Evolutionary conservation across 2,113 vertebrate genomes (phyloP).

Genomic region (Ailurus styani): DNA sequence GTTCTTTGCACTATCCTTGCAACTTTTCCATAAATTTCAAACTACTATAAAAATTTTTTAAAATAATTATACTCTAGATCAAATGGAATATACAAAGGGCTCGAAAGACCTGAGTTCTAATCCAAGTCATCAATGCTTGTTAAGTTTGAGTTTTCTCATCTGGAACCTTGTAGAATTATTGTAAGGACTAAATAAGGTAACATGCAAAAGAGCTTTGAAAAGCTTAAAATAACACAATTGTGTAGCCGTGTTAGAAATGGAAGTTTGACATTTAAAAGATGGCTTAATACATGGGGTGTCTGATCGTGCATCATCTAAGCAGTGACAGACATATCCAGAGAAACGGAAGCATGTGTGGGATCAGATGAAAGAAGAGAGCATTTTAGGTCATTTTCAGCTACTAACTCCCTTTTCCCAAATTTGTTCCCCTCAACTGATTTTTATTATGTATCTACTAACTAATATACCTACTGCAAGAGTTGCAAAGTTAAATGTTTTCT

Average conservation of each 20-base stretch:
- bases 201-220: neutral
- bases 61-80: neutral
- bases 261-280: conserved; percentile 16
- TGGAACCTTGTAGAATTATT: neutral
- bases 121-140: neutral
- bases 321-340: neutral
- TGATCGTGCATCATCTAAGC: neutral
- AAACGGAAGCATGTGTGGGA: neutral
- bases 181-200: neutral
- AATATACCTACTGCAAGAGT: neutral
- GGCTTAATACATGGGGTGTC: neutral
- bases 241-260: conserved; percentile 14
- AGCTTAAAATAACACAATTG: conserved; percentile 42
- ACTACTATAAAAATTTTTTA: neutral
- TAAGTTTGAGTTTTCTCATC: conserved; percentile 23
- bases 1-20: neutral
- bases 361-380: neutral
- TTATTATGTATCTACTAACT: neutral
- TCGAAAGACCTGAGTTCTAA: neutral
- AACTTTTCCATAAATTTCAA: neutral
- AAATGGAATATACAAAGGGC: neutral
- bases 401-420: neutral
- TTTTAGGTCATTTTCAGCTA: conserved; percentile 6
- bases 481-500: neutral
- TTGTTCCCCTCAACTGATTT: neutral